phyloP scores from a whole-genome alignment of 2,113 vertebrate genomes.

The Callopanchax toddi region DNA sequence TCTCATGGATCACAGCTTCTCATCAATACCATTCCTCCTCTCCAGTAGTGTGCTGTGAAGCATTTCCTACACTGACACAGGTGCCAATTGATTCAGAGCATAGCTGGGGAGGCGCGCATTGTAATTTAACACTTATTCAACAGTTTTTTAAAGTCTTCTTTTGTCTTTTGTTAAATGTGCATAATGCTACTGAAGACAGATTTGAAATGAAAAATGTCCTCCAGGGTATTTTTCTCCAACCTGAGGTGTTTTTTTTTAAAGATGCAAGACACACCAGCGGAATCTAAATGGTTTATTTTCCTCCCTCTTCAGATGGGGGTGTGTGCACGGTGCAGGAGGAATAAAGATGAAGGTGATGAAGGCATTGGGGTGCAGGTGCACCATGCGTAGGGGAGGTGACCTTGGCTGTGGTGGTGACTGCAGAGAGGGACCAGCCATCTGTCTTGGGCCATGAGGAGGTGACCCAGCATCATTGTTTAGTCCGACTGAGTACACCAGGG shows the following conservation, averaged over 20 bases:
- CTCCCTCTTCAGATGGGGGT: slow-evolving; percentile 18
- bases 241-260: slow-evolving; percentile 1
- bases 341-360: slow-evolving; percentile 64
- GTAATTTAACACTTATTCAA: slow-evolving; percentile 43
- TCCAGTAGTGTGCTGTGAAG: slow-evolving; percentile 44
- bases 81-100: slow-evolving; percentile 68
- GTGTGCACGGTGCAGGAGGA: slow-evolving; percentile 37
- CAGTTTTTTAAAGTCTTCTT: not conserved
- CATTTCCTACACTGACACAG: slow-evolving; percentile 58
- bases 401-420: slow-evolving; percentile 72
- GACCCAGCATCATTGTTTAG: slow-evolving; percentile 78
- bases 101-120: slow-evolving; percentile 57
- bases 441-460: slow-evolving; percentile 70
- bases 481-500: slow-evolving; percentile 65
- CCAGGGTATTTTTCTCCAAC: not conserved
- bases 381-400: slow-evolving; percentile 65
- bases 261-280: slow-evolving; percentile 29
- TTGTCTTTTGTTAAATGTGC: slow-evolving; percentile 25
- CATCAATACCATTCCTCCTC: slow-evolving; percentile 66
- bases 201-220: slow-evolving; percentile 2
- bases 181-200: slow-evolving; percentile 20
- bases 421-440: slow-evolving; percentile 76
- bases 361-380: slow-evolving; percentile 69
- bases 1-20: slow-evolving; percentile 73
- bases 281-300: slow-evolving; percentile 50